These are phyloP conservation scores for Lonchura striata DNA, from an alignment of 2,113 vertebrate species.

Conservation along the genomic window DNA sequence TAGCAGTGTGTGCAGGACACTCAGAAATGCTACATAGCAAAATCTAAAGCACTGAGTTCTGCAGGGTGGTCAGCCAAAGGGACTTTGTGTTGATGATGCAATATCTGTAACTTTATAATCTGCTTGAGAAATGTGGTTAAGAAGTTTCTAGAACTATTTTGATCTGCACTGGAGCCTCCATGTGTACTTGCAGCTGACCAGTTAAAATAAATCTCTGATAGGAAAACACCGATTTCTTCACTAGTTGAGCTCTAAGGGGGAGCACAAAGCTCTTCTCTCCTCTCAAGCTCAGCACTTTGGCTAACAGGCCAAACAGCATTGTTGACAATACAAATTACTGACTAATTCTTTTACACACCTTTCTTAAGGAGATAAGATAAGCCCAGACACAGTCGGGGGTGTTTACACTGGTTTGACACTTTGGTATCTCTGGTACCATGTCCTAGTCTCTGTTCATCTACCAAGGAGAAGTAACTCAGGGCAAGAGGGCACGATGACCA, in stretches of 20 bases:
- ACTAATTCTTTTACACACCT: slow-evolving; percentile 26
- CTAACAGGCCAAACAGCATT: not conserved
- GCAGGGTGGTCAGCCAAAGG: not conserved
- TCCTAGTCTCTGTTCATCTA: not conserved
- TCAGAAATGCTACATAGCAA: not conserved
- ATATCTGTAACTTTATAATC: slow-evolving; percentile 1
- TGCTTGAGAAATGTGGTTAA: not conserved
- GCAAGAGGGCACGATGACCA: not conserved
- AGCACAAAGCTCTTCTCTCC: not conserved
- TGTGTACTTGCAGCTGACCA: not conserved
- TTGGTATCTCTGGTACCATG: not conserved
- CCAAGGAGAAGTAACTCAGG: not conserved
- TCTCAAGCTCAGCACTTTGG: not conserved
- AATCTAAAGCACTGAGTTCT: not conserved
- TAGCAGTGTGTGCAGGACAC: not conserved
- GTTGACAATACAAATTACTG: slow-evolving; percentile 13
- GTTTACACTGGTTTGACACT: not conserved
- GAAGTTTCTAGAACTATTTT: not conserved
- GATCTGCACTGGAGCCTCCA: not conserved
- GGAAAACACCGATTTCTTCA: not conserved
- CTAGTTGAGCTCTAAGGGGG: not conserved
- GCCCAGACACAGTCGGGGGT: not conserved
- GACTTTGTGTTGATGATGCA: not conserved
- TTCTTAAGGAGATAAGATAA: slow-evolving; percentile 16
- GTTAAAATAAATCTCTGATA: not conserved